Base-by-base conservation (phyloP, 2,113 vertebrate species). In the Oryzias woworae region DNA sequence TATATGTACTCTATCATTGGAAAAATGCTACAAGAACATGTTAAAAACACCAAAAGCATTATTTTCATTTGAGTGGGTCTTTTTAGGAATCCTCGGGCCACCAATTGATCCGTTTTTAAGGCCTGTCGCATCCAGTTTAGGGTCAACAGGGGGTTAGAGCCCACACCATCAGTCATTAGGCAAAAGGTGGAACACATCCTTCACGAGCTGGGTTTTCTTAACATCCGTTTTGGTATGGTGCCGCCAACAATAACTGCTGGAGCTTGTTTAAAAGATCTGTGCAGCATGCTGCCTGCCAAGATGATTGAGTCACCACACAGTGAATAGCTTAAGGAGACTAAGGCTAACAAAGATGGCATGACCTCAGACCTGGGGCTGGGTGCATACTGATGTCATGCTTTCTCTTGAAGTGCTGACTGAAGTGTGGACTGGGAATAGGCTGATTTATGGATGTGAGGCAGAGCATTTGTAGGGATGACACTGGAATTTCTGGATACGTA, bases 221-320 rank as follows among this genome's bases (percentile, higher is more conserved):
- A 23, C 62, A 58, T 78, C 66, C 64, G 71, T 81, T 46, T 63
- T 73, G 72, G 64, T 15, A 13, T 54, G 65, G 28, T 53, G 50
- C 50, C 71, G 80, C 78, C 83, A 87, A 69, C 84, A 76, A 81
- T 70, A 85, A 82, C 62, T 60, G 44, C 66, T 58, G 63, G 7
- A 18, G 51, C 69, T 63, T 62, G 62, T 69, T 75, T 78, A 46
- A 57, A 71, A 78, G 69, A 64, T 76, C 54, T 77, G 68, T 71
- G n/a, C 31, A 28, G 59, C 31, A 17, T 68, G 44, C 58, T 56
- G 58, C 69, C 36, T 73, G 80, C 75, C 69, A 84, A 80, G 54
- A 68, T 71, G 22, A 68, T 69, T 78, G 77, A 71, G 59, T 82
- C 69, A 63, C 54, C 58, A 65, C 73, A 66, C 52, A 65, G 66